A percentile compares a stretch with the other conserved stretches of the same genome.
Evolutionary conservation across 2,797 vertebrate genomes (phyloP).

Genomic region (Sciurus vulgaris): DNA sequence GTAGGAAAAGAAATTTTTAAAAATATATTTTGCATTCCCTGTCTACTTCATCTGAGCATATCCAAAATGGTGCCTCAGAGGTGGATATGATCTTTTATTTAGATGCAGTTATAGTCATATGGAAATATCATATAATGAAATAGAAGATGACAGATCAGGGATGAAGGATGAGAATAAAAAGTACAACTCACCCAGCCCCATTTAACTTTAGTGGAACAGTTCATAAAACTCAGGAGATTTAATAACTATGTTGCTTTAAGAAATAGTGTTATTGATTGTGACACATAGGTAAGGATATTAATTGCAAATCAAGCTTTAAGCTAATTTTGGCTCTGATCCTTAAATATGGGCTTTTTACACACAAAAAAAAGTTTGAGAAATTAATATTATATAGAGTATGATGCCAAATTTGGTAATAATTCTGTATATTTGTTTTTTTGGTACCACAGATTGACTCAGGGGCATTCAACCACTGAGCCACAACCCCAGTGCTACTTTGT

Average conservation of each 20-base stretch:
- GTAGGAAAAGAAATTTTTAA: neutral
- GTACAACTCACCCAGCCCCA: neutral
- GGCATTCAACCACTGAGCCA: no score
- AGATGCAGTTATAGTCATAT: neutral
- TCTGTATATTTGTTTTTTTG: neutral
- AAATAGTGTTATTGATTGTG: slow-evolving; percentile 27
- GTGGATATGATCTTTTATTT: neutral
- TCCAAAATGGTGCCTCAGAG: neutral
- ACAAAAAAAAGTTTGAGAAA: slow-evolving; percentile 53
- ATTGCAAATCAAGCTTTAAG: slow-evolving; percentile 6
- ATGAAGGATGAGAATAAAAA: slow-evolving; percentile 29
- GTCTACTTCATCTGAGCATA: neutral
- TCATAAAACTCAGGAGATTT: neutral
- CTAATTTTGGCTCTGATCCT: neutral
- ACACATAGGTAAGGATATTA: neutral
- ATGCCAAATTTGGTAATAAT: neutral
- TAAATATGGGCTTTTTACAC: neutral
- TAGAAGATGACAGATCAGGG: neutral
- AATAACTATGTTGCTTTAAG: slow-evolving; percentile 11
- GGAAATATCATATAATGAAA: neutral
- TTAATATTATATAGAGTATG: neutral
- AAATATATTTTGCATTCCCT: neutral
- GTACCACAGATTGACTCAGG: no score
- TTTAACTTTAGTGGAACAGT: neutral
- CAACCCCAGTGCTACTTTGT: no score